Evolutionary conservation across 2,888 invertebrate genomes (phyloP).

Genomic region (Spicauda simplicius): DNA sequence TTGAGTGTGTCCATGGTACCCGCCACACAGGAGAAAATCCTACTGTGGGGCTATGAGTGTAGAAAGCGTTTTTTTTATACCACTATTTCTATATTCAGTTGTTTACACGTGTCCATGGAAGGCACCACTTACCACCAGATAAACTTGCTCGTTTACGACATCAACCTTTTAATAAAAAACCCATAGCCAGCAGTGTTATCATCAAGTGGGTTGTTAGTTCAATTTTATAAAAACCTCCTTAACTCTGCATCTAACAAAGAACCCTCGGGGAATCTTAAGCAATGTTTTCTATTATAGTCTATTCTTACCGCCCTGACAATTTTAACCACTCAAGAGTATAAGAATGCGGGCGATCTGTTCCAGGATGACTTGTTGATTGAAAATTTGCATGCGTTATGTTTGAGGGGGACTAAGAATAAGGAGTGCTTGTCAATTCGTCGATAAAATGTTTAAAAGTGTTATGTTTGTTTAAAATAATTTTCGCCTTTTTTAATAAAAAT

Average conservation of each 20-base stretch:
- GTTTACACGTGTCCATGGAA: no score
- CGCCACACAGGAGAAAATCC: no score
- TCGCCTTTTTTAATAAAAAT: neutral
- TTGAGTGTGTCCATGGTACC: no score
- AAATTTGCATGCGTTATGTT: conserved; percentile 56
- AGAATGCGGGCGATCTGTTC: conserved; percentile 66
- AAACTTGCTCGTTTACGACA: no score
- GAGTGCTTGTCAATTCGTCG: conserved; percentile 19
- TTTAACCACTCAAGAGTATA: conserved; percentile 44
- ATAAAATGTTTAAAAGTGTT: conserved; percentile 27
- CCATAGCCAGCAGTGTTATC: no score
- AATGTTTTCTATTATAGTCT: conserved; percentile 16
- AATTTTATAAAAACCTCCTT: no score
- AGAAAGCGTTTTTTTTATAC: no score
- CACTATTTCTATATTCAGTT: no score
- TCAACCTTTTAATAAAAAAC: no score
- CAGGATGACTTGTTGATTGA: conserved; percentile 47
- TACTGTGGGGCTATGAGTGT: no score
- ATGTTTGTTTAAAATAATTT: neutral
- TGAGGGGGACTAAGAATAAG: conserved; percentile 24
- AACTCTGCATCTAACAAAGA: conserved; percentile 12
- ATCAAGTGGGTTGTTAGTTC: no score
- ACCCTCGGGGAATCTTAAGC: conserved; percentile 18
- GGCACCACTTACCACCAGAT: no score
- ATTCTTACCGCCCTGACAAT: conserved; percentile 15